Base-by-base conservation (phyloP, 2,888 invertebrate genomes). In the Scaptomyza cyrtandrae region DNA sequence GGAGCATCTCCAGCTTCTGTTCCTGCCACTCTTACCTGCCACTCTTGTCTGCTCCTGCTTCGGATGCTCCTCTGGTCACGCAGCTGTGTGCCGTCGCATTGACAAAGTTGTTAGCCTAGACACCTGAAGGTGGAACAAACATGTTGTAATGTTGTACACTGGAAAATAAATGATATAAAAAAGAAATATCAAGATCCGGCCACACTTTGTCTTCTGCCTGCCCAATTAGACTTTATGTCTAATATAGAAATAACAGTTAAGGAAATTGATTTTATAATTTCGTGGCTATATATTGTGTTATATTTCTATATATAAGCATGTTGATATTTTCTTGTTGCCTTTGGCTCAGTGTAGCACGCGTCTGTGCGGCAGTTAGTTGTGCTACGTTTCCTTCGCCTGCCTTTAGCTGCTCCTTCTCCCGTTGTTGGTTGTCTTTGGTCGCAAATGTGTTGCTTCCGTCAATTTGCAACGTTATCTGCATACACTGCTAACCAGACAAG, bases 361-460 rank as follows among this genome's bases (percentile, higher is more conserved):
- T 13, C 14, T 19, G 6, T 14, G 11, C 43, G 10, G 13, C 52
- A 16, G 35, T 35, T 50, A 6, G 35, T 19, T 19, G 11, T 11
- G 0, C 33, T 27, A 31, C 31, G 2, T 37, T 44, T 56, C 13
- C 46, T 52, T 16, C 11, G 48, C 54, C 50, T 50, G 62, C 5
- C 14, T 24, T 19, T 6, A 19, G 19, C 24, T n/a, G 50, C 11
- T 24, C 13, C 14, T 27, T 9, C 59, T 64, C 6, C 37, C 6
- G 10, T 33, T 27, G 37, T 16, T 50, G 29, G 56, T 2, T n/a
- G 50, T 10, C 50, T 68, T 65, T 33, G 39, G 45, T 48, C 49
- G 75, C 58, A 83, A 83, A 77, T 81, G 75, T 71, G 81, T 78
- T 84, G 84, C 84, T 71, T 80, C 81, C 81, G 74, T 84, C 68